Base-by-base conservation (phyloP, 2,888 invertebrate genomes). In the Lathronympha strigana region DNA sequence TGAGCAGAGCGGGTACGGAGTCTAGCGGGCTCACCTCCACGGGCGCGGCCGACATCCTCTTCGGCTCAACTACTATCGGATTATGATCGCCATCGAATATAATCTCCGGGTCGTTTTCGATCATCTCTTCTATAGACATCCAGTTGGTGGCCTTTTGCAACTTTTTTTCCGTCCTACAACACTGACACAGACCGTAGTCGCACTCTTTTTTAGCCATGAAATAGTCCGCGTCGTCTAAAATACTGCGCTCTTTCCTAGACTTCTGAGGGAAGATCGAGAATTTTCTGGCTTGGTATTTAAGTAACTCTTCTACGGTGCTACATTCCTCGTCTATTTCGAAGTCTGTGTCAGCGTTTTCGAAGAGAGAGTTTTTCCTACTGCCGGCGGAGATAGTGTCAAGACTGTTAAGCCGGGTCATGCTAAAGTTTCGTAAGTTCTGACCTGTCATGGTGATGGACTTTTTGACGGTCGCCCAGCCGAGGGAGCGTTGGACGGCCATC, bases 401-500 rank as follows among this genome's bases (percentile, higher is more conserved):
- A 76, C 78, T 82, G 66, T 75, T 74, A 61, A 72, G 71, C 63
- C 64, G 55, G 53, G 73, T 71, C 73, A 84, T 79, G 81, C 88
- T 90, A 84, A 68, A 74, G 66, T 82, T 84, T 80, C 88, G 73
- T 83, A 82, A 86, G 62, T 72, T 75, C 90, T 93, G 94, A 95
- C 95, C 95, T 94, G 97, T 96, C 95, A 96, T 96, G 49, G 93
- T 92, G 73, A 93, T 88, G 8, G 95, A 95, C 84, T 95, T 95
- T 82, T 95, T 95, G 4, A 94, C 93, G 0, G 94, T 93, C 19
- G 96, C 96, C 98, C 98, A 98, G 68, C 97, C 97, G 73, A 98
- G 93, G 38, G 97, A 97, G 31, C 98, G 94, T 78, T 97, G 95
- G 1, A 99, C 98, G 0, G 98, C 98, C 94, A 97, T 96, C 88